Evolutionary conservation across 2,113 vertebrate species (phyloP).

Genomic region (Plotosus lineatus): DNA sequence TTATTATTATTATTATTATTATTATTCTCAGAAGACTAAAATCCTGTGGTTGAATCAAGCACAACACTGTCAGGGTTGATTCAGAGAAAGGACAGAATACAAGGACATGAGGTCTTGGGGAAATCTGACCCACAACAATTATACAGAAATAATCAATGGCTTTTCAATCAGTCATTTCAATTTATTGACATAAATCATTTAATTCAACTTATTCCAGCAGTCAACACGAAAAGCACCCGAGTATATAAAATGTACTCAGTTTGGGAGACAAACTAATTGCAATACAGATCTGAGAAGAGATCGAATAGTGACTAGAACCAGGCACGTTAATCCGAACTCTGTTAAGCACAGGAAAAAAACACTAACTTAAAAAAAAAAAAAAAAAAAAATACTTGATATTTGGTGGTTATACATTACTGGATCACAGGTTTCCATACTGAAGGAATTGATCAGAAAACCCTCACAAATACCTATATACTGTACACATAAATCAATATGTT

Average conservation of each 20-base stretch:
- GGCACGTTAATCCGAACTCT: not conserved
- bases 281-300: conserved; percentile 2
- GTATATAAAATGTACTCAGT: not conserved
- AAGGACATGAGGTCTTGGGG: not conserved
- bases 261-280: not conserved
- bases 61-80: not conserved
- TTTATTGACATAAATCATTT: conserved; percentile 16
- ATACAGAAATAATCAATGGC: not conserved
- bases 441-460: not conserved
- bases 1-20: too few species aligned
- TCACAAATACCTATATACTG: not conserved
- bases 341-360: not conserved
- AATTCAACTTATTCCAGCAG: not conserved
- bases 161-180: not conserved
- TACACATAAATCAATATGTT: not conserved
- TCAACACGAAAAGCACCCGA: not conserved
- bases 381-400: not conserved
- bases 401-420: not conserved
- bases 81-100: not conserved
- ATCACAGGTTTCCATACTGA: not conserved
- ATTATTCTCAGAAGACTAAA: not conserved
- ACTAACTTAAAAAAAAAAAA: not conserved
- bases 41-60: not conserved
- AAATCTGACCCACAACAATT: not conserved
- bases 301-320: not conserved